These are phyloP conservation scores for Syngnathus acus DNA, from an alignment of 2,797 vertebrate genomes.

Conservation along the genomic window DNA sequence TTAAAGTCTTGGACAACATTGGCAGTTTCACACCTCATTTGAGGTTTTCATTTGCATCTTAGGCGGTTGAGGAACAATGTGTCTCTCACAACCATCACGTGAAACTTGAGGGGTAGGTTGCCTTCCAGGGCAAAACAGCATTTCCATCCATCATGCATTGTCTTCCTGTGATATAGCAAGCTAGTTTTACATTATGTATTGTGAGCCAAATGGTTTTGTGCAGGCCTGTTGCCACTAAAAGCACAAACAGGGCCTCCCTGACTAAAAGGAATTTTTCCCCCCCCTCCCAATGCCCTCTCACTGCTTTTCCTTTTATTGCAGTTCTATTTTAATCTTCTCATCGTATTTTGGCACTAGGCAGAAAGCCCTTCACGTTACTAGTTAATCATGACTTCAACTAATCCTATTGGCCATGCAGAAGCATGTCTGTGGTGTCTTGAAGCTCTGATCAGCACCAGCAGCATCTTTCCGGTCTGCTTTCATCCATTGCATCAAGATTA, in stretches of 20 bases:
- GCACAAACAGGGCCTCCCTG: constrained; percentile 29
- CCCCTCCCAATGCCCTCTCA: constrained; percentile 9
- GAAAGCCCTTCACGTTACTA: constrained; percentile 43
- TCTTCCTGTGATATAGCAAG: constrained; percentile 34
- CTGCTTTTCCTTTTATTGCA: constrained; percentile 37
- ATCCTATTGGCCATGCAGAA: constrained; percentile 59
- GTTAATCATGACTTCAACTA: constrained; percentile 57
- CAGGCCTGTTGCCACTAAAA: constrained; percentile 38
- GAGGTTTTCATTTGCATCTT: neutral
- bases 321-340: constrained; percentile 51
- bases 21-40: constrained; percentile 2
- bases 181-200: constrained; percentile 48
- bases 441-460: constrained; percentile 20
- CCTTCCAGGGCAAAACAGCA: neutral
- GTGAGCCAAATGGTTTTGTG: constrained; percentile 36
- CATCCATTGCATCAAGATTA: constrained; percentile 32
- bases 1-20: constrained; percentile 24
- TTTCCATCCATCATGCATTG: constrained; percentile 45
- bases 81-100: neutral
- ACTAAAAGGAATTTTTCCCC: constrained; percentile 34
- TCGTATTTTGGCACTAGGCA: constrained; percentile 24
- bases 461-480: constrained; percentile 18
- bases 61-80: neutral
- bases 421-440: constrained; percentile 47
- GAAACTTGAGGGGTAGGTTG: neutral